phyloP scores from a whole-genome alignment of 2,888 invertebrate genomes.

The Heliconius cydno region DNA sequence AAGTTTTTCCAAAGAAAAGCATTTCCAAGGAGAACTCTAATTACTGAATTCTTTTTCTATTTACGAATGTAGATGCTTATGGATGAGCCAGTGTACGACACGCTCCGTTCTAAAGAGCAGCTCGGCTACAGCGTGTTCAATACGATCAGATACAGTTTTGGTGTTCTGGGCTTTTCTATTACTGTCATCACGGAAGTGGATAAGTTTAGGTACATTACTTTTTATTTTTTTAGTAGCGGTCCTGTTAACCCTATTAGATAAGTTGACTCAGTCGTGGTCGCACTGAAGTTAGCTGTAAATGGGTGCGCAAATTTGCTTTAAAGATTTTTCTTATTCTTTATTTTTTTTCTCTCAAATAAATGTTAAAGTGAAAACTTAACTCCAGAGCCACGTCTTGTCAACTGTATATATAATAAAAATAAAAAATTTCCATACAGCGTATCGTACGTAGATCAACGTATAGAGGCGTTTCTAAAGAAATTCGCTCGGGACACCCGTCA shows the following conservation, averaged over 20 bases:
- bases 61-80: constrained; percentile 85
- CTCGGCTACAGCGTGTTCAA: constrained; percentile 93
- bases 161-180: constrained; percentile 91
- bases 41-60: too few relatives aligned
- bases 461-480: constrained; percentile 87
- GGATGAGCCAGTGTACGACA: constrained; percentile 94
- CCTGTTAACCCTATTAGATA: too few relatives aligned
- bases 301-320: too few relatives aligned
- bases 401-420: too few relatives aligned
- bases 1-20: too few relatives aligned
- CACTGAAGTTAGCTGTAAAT: not conserved
- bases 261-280: not conserved
- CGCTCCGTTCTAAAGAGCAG: constrained; percentile 93
- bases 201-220: constrained; percentile 81
- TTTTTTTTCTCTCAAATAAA: too few relatives aligned
- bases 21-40: too few relatives aligned
- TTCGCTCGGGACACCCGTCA: constrained; percentile 84
- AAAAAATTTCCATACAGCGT: constrained; percentile 66
- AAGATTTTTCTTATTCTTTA: too few relatives aligned
- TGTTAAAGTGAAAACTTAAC: too few relatives aligned
- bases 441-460: constrained; percentile 86
- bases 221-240: too few relatives aligned
- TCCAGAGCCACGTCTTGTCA: too few relatives aligned
- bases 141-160: constrained; percentile 87
- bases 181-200: constrained; percentile 91